Base-by-base conservation (phyloP, 2,888 invertebrate genomes). In the Chloromyia formosa region DNA sequence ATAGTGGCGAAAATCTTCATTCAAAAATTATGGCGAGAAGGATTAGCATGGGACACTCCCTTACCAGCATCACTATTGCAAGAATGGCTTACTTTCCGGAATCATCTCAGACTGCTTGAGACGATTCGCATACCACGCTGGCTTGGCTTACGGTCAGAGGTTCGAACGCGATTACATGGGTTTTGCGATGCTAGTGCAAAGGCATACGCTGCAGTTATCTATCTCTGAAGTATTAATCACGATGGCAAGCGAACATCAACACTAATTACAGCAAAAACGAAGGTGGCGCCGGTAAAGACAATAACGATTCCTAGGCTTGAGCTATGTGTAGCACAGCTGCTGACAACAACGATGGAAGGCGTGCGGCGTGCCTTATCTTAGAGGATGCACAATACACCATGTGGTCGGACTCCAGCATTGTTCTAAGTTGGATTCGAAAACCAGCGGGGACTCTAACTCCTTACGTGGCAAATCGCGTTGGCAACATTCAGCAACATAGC, bases 321-420 rank as follows among this genome's bases (percentile, higher is more conserved):
- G n/a, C n/a, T n/a, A n/a, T n/a, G n/a, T n/a, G n/a, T n/a, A n/a
- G n/a, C n/a, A n/a, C n/a, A n/a, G n/a, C n/a, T n/a, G 12, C 45
- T 42, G 45, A 12, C 45, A 42, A 42, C 45, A 42, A 42, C 45
- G 45, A 42, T 42, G 45, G 12, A 42, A 42, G 45, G 45, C 12
- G 45, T 42, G 45, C 45, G 45, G 12, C 9, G 12, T 42, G 45
- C 45, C 45, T 42, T 42, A 42, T 42, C 45, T 7, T 60, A 16
- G 60, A 60, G 60, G 22, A 60, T 18, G 60, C 60, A 20, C 60
- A 16, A 60, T 60, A 60, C 35, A 18, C 58, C 20, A 58, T 58
- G 58, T 58, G 58, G 58, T 58, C 58, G 10, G 58, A 58, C 20
- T 60, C 60, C 22, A 60, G 60, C 60, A 60, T 60, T 60, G 18